Percentiles rank a stretch among this genome's conserved stretches.
Evolutionary conservation across 2,113 vertebrate species (phyloP).

Genomic region (Percina caprodes): DNA sequence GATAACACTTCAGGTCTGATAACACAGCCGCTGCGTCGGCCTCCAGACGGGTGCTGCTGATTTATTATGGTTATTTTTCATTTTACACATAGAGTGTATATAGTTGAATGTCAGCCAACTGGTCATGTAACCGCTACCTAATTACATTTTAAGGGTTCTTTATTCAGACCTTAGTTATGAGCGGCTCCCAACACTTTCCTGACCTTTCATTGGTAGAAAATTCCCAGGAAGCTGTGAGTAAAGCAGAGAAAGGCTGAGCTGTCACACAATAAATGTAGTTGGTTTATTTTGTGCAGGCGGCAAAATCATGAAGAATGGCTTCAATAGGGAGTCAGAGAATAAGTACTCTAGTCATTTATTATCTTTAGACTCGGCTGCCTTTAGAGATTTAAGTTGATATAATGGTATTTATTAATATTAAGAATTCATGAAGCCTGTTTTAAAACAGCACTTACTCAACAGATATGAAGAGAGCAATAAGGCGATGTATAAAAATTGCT

Average conservation of each 20-base stretch:
- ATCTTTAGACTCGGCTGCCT: background rate
- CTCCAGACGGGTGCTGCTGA: constrained; percentile 51
- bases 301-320: background rate
- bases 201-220: constrained; percentile 36
- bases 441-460: background rate
- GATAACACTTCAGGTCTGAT: constrained; percentile 41
- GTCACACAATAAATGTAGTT: constrained; percentile 1
- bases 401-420: too few relatives aligned
- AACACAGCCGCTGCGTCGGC: constrained; percentile 14
- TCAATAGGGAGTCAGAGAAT: background rate
- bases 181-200: background rate
- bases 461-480: background rate
- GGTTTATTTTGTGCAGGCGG: background rate
- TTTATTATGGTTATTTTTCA: constrained; percentile 65
- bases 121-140: constrained; percentile 37
- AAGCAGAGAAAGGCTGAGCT: background rate
- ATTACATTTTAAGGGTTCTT: constrained; percentile 36
- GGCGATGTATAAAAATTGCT: background rate
- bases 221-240: background rate
- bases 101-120: constrained; percentile 47
- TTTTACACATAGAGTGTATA: constrained; percentile 1
- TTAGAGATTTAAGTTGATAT: too few relatives aligned
- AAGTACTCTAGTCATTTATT: background rate
- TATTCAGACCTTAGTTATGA: constrained; percentile 40
- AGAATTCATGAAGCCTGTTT: background rate